Evolutionary conservation across 2,888 invertebrate genomes (phyloP).

Genomic region (Shargacucullia verbasci): DNA sequence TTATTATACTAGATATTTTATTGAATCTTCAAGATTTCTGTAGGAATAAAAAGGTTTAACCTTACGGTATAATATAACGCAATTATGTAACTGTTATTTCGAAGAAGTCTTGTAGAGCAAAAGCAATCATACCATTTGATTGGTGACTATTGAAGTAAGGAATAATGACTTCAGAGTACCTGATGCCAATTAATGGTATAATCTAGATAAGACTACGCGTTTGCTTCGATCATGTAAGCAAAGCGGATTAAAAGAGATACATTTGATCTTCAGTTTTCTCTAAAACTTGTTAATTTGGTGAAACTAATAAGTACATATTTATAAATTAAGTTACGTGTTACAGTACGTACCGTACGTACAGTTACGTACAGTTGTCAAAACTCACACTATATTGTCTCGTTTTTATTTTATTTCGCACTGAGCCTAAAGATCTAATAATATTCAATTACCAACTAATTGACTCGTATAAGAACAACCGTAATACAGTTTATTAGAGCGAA

Average conservation of each 20-base stretch:
- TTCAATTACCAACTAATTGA: conserved; percentile 44
- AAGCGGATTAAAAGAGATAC: no score
- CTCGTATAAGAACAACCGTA: conserved; percentile 29
- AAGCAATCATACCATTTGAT: no score
- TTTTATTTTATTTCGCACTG: conserved; percentile 8
- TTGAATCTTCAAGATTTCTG: conserved; percentile 3
- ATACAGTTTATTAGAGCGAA: conserved; percentile 26
- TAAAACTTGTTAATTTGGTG: conserved; percentile 1
- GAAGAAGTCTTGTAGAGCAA: no score
- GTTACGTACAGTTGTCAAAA: neutral
- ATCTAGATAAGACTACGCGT: no score
- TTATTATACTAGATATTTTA: conserved; percentile 18
- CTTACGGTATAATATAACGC: no score
- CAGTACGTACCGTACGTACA: no score
- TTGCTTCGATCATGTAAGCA: no score
- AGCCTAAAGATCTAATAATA: conserved; percentile 20
- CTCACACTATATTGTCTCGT: conserved; percentile 6
- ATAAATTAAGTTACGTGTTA: conserved; percentile 2
- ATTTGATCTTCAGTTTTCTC: conserved; percentile 1
- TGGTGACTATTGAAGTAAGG: no score
- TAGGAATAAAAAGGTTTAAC: conserved; percentile 10
- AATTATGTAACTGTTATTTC: no score
- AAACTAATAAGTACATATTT: conserved; percentile 2
- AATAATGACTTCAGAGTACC: no score
- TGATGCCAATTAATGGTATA: no score